A percentile compares a stretch with the other conserved stretches of the same genome.
Evolutionary conservation across 1,140 invertebrate genomes (phyloP).

Genomic region (Leptonema lineaticorne): DNA sequence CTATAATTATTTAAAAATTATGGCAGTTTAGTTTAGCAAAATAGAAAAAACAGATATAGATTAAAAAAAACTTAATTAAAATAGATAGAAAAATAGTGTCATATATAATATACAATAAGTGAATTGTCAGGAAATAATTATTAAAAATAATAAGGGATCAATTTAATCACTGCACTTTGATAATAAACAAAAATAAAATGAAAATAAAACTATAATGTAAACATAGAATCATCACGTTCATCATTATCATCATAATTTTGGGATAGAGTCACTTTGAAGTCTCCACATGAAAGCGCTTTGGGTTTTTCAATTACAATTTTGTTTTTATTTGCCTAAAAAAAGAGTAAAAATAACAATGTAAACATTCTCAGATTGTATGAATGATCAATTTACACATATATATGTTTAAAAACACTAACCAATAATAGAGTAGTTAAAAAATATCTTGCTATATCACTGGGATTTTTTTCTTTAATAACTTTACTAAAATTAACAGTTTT

Average conservation of each 20-base stretch:
- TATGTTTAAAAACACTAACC: slow-evolving; percentile 23
- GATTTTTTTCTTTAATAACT: slow-evolving; percentile 19
- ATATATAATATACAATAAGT: too few relatives aligned
- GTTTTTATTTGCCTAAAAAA: slow-evolving; percentile 25
- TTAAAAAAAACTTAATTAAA: too few relatives aligned
- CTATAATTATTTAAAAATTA: too few relatives aligned
- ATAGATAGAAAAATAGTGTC: too few relatives aligned
- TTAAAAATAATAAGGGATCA: too few relatives aligned
- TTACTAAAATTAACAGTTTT: slow-evolving; percentile 30
- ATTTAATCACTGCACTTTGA: too few relatives aligned
- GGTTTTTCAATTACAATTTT: slow-evolving; percentile 17
- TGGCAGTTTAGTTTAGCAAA: too few relatives aligned
- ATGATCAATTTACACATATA: background rate
- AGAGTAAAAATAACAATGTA: background rate
- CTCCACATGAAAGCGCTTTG: background rate
- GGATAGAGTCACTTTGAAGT: slow-evolving; percentile 15
- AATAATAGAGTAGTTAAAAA: slow-evolving; percentile 37
- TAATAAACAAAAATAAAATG: too few relatives aligned
- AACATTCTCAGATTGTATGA: background rate
- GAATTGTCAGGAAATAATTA: too few relatives aligned
- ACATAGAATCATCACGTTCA: background rate
- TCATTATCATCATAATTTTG: background rate
- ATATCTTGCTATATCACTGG: slow-evolving; percentile 33
- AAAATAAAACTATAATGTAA: background rate
- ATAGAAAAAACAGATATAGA: too few relatives aligned